Evolutionary conservation across 1,140 invertebrate genomes (phyloP), one percentile per base, ranked within the genome.

Genomic region (Aplysia californica): DNA sequence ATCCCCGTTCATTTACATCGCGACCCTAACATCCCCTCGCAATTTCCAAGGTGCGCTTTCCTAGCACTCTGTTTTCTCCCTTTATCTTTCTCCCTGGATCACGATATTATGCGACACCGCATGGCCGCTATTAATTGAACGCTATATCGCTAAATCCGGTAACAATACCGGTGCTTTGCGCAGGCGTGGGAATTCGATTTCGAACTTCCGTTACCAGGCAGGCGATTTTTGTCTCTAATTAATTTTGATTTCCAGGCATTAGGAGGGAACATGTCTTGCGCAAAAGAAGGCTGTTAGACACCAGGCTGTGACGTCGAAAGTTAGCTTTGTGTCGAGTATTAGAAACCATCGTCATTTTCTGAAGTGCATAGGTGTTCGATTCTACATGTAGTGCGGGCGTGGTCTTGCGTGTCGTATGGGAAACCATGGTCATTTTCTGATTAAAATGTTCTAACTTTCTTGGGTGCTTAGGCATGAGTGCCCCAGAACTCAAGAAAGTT

Each of bases 111-210:
- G 67, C 39, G 50, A 26, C 36, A 50, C 23, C 41, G 67, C 26
- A n/a, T 69, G 56, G 29, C 21, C 26, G 23, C 36, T 31, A 39
- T 69, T 69, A 33, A 69, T 69, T 69, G 3, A 36, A 3, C 23
- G 41, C 23, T 69, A 26, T 55, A 50, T 39, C 56, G 67, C 67
- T 69, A 55, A 69, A 69, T 69, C 67, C 67, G 67, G 67, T 69
- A 69, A 31, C 67, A 69, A 69, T 69, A 69, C 41, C 21, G 67
- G 26, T 50, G 67, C 67, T 69, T 69, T 55, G 67, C 67, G 67
- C 67, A 69, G 67, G 67, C 67, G 67, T 69, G 39, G 67, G 41
- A 69, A 69, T 69, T 69, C 67, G 67, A 69, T 69, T 69, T 69
- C 67, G 67, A 50, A 69, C 67, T 69, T 69, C 67, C 67, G 67